Base-by-base conservation (phyloP, 2,888 invertebrate species). In the Diarsia brunnea region DNA sequence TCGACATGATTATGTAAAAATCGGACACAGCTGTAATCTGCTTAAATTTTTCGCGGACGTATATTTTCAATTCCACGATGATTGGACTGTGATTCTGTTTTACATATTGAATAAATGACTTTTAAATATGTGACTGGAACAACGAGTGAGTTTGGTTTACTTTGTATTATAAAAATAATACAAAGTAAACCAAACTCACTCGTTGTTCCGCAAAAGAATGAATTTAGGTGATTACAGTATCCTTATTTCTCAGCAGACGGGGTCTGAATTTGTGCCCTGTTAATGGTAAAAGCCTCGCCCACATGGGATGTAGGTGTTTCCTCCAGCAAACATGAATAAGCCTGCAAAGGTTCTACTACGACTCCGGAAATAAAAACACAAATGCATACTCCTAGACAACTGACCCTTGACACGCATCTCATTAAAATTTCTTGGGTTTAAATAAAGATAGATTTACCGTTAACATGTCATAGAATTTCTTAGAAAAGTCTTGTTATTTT, bases 1-100 rank as follows among this genome's bases (percentile, higher is more conserved):
- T 51, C 69, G 27, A 70, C 86, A 75, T 84, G 79, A 87, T 85
- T 85, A 87, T 85, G 87, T 87, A 84, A 87, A 87, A 84, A 79
- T 80, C 73, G 84, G 77, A 76, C 87, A 75, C 84, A 86, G 78
- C 77, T 82, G 86, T 85, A 84, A 79, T 85, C 80, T 73, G 72
- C 72, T 85, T 77, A 65, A 75, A 75, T 75, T 76, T 82, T 85
- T 78, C 38, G 66, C 66, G 66, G 64, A 63, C 74, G 78, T 75
- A 78, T 87, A 87, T 86, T 84, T 86, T 87, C 84, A 82, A 78
- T 82, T 77, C 78, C 31, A 58, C 49, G 61, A 78, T 84, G 84
- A 87, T 86, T 82, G 85, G 82, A 69, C 72, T 84, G 81, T 75
- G 78, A 75, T 75, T 84, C 82, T 82, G 60, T 67, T 86, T 87